Percentiles rank a stretch among this genome's conserved stretches.
Evolutionary conservation across 2,113 vertebrate species (phyloP).

Genomic region (Physeter macrocephalus): DNA sequence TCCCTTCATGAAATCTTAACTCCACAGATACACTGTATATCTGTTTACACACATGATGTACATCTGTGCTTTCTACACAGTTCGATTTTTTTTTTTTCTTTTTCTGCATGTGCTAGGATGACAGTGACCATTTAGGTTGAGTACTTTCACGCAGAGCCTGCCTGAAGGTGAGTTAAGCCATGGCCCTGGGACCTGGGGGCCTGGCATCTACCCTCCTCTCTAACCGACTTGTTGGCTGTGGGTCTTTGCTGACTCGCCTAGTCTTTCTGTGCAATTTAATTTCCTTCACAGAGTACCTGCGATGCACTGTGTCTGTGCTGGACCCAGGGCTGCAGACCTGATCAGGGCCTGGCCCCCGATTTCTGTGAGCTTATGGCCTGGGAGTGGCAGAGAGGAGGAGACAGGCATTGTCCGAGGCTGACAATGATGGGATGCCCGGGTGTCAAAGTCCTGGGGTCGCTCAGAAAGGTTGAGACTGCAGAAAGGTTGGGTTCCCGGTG

Average conservation of each 20-base stretch:
- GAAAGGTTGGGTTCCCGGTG: background rate
- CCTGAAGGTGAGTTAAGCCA: background rate
- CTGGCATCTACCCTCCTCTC: background rate
- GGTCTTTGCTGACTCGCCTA: background rate
- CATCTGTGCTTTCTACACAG: background rate
- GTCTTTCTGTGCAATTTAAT: background rate
- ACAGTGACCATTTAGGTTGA: background rate
- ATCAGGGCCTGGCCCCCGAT: fast-evolving
- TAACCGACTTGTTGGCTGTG: background rate
- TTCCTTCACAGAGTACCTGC: background rate
- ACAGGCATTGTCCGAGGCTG: background rate
- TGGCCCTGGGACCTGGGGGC: background rate
- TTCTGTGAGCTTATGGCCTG: background rate
- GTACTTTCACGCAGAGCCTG: background rate
- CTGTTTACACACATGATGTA: background rate
- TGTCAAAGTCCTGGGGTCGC: background rate
- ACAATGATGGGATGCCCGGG: background rate
- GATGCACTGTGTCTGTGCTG: fast-evolving
- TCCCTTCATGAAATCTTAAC: background rate
- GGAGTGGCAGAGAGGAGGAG: too few species aligned
- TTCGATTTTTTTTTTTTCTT: background rate
- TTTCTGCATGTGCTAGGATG: background rate
- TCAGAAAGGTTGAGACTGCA: background rate
- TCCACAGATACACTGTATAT: background rate
- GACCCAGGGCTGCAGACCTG: background rate